These are phyloP conservation scores for Nematostella vectensis DNA, from an alignment of 92 coral and sea anemone genomes.

Conservation along the genomic window DNA sequence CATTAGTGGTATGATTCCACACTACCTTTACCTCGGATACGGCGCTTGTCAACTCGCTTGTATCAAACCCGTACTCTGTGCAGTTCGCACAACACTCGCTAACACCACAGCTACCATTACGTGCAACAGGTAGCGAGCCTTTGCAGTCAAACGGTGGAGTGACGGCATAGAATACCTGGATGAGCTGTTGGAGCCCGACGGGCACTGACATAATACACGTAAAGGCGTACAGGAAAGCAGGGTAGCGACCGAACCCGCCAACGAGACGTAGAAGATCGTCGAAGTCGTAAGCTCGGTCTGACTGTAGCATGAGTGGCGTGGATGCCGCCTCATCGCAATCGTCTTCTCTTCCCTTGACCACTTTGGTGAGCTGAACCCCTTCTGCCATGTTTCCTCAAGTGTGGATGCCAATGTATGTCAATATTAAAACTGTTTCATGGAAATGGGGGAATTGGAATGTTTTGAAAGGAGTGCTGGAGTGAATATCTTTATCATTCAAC, in stretches of 20 bases:
- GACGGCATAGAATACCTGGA: conserved; percentile 71
- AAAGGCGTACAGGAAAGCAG: conserved; percentile 43
- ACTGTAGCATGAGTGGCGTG: background rate
- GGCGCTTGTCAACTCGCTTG: conserved; percentile 50
- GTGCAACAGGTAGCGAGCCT: background rate
- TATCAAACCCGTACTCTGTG: conserved; percentile 33
- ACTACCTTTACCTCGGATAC: conserved; percentile 86
- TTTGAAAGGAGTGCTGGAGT: background rate
- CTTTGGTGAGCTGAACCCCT: background rate
- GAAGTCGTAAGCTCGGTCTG: conserved; percentile 30
- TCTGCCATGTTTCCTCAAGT: background rate
- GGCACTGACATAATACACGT: conserved; percentile 70
- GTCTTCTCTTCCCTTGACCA: background rate
- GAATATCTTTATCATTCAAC: too few species aligned
- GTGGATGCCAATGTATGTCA: background rate
- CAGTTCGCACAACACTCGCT: conserved; percentile 52
- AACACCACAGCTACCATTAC: conserved; percentile 27
- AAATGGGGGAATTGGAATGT: background rate
- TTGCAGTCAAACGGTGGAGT: conserved; percentile 44
- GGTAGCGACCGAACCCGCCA: conserved; percentile 74
- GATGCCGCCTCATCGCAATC: conserved; percentile 9
- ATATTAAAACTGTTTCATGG: background rate
- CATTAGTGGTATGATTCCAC: too few species aligned
- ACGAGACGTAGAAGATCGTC: conserved; percentile 59
- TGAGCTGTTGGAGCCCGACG: conserved; percentile 52